Conservation (phyloP, 2,888 invertebrate genomes). For the Hartigia nigra region DNA sequence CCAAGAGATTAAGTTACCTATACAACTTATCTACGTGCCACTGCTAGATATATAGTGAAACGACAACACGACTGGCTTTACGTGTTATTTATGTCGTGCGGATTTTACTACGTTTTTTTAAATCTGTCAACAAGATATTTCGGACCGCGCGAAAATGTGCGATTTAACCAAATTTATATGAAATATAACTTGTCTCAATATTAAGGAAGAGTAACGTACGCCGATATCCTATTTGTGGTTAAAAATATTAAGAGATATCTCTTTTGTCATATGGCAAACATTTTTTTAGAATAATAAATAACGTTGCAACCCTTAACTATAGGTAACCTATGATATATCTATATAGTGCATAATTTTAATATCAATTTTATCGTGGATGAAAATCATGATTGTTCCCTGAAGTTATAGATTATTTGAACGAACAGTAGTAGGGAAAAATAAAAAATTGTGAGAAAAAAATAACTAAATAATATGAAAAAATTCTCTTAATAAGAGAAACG, state of each 20-base stretch:
- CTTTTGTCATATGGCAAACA: no score
- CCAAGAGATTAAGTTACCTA: conserved; percentile 42
- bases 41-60: not conserved
- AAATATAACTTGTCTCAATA: not conserved
- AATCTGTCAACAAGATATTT: not conserved
- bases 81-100: not conserved
- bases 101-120: not conserved
- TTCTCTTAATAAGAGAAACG: not conserved
- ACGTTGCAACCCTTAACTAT: no score
- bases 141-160: not conserved
- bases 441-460: not conserved
- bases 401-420: not conserved
- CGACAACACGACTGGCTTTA: not conserved
- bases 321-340: no score
- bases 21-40: not conserved
- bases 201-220: not conserved
- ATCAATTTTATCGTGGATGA: not conserved
- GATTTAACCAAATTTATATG: not conserved
- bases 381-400: not conserved
- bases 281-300: no score
- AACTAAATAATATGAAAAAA: not conserved
- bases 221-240: no score
- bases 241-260: no score
- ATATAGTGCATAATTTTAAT: no score
- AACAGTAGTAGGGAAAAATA: not conserved